These are phyloP conservation scores for Drosophila demipolita DNA, from an alignment of 2,888 invertebrate species.

Conservation along the genomic window DNA sequence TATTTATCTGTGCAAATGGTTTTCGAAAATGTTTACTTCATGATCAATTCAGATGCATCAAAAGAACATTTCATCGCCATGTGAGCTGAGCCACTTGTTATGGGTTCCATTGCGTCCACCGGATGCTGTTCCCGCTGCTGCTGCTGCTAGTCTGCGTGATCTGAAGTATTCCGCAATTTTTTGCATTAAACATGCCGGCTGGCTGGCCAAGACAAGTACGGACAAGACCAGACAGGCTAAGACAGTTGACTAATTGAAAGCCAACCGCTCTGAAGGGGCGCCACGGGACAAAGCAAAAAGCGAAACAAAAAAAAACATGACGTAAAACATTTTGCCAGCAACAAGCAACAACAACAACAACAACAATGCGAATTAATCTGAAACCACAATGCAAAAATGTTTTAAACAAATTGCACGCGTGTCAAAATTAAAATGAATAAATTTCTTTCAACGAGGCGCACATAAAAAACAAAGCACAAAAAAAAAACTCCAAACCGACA, in stretches of 20 bases:
- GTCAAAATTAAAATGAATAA: constrained; percentile 74
- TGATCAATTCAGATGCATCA: constrained; percentile 39
- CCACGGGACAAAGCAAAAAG: constrained; percentile 18
- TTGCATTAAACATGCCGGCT: constrained; percentile 24
- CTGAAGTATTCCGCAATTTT: constrained; percentile 24
- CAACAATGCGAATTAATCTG: constrained; percentile 57
- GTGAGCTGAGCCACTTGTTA: constrained; percentile 25
- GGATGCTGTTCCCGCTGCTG: neutral
- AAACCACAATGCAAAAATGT: constrained; percentile 59
- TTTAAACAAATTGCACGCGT: constrained; percentile 72
- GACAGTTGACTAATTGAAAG: constrained; percentile 59
- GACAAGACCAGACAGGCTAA: constrained; percentile 15
- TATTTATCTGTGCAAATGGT: constrained; percentile 21
- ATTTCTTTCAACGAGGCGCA: constrained; percentile 58
- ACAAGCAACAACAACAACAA: constrained; percentile 22
- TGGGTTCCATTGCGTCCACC: constrained; percentile 12
- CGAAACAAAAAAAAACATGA: constrained; percentile 48
- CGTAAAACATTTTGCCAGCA: constrained; percentile 67
- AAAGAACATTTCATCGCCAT: constrained; percentile 23
- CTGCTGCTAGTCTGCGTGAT: constrained; percentile 2
- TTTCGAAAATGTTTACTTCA: constrained; percentile 19
- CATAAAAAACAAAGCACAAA: constrained; percentile 14
- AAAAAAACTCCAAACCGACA: constrained; percentile 6
- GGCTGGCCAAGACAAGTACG: constrained; percentile 19
- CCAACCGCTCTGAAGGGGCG: constrained; percentile 48